A percentile compares a stretch with the other conserved stretches of the same genome.
These are phyloP conservation scores for Clivina fossor DNA, from an alignment of 2,888 invertebrate genomes.

Conservation along the genomic window DNA sequence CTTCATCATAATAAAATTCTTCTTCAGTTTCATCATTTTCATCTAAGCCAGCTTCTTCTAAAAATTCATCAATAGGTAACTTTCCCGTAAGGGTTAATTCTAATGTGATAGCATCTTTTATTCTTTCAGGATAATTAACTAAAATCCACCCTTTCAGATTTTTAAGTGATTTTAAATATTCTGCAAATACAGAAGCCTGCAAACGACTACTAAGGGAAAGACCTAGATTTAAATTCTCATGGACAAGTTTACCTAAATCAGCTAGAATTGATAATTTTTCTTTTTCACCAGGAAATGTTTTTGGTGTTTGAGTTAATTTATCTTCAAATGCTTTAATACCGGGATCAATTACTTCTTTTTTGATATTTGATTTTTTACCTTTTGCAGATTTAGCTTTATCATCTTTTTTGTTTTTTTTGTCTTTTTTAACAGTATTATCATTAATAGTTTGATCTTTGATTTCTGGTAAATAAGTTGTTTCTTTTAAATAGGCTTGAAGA, in stretches of 20 bases:
- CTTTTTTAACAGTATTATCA: conserved; percentile 47
- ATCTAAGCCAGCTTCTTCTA: conserved; percentile 52
- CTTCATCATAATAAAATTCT: conserved; percentile 52
- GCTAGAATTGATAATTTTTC: conserved; percentile 57
- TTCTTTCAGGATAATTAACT: conserved; percentile 63
- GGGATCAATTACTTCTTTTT: conserved; percentile 37
- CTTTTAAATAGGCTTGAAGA: conserved; percentile 57
- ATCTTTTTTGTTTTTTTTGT: conserved; percentile 33
- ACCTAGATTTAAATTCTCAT: conserved; percentile 59
- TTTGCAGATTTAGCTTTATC: conserved; percentile 29
- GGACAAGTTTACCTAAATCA: conserved; percentile 59
- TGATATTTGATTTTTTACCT: conserved; percentile 28
- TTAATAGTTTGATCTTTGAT: conserved; percentile 52
- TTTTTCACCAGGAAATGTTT: conserved; percentile 61
- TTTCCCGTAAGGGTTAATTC: conserved; percentile 62
- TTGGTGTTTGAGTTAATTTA: conserved; percentile 66
- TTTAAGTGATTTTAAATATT: conserved; percentile 59
- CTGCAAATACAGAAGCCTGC: conserved; percentile 60
- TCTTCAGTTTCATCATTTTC: conserved; percentile 39
- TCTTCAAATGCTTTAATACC: too few species aligned
- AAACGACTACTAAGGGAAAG: conserved; percentile 57
- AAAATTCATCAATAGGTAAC: conserved; percentile 53
- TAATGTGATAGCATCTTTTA: conserved; percentile 60
- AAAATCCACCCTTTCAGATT: conserved; percentile 63
- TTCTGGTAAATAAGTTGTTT: conserved; percentile 56